Percentiles rank a stretch among this genome's conserved stretches.
phyloP scores from a whole-genome alignment of 2,113 vertebrate species.

The Onychostoma macrolepis region DNA sequence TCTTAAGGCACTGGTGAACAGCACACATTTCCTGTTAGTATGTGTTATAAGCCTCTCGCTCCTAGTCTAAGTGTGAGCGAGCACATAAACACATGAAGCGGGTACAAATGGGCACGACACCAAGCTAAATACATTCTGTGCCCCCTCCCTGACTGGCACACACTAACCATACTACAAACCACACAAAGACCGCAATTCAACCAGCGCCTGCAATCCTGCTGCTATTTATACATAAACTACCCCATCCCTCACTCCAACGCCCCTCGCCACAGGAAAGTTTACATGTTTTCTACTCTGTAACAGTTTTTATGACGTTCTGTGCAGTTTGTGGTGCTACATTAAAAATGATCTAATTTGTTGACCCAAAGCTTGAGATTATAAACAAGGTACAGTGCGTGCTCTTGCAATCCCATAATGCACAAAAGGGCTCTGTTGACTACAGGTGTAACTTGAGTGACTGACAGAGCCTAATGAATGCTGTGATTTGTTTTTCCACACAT shows the following conservation, averaged over 20 bases:
- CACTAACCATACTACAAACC: slow-evolving; percentile 60
- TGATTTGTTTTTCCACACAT: neutral
- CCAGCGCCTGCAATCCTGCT: slow-evolving; percentile 58
- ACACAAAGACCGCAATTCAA: slow-evolving; percentile 78
- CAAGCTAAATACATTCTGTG: slow-evolving; percentile 72
- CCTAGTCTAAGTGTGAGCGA: slow-evolving; percentile 48
- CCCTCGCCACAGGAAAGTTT: slow-evolving; percentile 45
- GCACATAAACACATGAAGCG: slow-evolving; percentile 61
- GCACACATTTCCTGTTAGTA: neutral
- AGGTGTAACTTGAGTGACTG: slow-evolving; percentile 3
- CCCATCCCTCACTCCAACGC: slow-evolving; percentile 49
- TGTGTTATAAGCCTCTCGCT: neutral
- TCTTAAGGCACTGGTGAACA: neutral
- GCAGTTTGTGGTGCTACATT: slow-evolving; percentile 54
- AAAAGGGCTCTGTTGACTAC: neutral
- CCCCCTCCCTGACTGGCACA: slow-evolving; percentile 65
- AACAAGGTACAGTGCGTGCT: slow-evolving; percentile 24
- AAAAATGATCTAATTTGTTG: slow-evolving; percentile 64
- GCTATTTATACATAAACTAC: slow-evolving; percentile 64
- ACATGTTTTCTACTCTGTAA: slow-evolving; percentile 33
- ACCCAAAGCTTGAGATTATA: slow-evolving; percentile 46
- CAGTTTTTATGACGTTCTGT: slow-evolving; percentile 58
- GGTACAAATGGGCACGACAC: slow-evolving; percentile 64
- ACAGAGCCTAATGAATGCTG: neutral
- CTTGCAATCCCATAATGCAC: neutral